phyloP scores from a whole-genome alignment of 1,140 invertebrate species.

The Pteromalus puparum region DNA sequence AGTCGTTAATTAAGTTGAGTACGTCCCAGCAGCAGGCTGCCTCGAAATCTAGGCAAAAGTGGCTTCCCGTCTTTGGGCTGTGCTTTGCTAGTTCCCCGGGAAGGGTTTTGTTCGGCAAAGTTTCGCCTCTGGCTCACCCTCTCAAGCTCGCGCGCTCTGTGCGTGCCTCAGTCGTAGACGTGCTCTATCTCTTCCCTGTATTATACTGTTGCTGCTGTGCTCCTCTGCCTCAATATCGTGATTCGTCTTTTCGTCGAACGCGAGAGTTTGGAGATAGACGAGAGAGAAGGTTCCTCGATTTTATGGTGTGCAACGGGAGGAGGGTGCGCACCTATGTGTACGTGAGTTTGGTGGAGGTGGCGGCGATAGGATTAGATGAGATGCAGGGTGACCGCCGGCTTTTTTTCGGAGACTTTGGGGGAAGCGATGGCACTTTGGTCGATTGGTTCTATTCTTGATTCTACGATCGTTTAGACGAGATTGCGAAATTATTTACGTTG shows the following conservation, averaged over 20 bases:
- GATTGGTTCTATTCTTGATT: conserved; percentile 1
- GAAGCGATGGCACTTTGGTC: not conserved
- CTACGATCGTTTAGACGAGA: not conserved
- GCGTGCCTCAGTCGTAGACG: not conserved
- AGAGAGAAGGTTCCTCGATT: not conserved
- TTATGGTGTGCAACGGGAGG: not conserved
- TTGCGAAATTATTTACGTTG: not conserved
- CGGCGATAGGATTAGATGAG: not conserved
- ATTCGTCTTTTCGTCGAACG: not conserved
- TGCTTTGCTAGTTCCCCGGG: not conserved
- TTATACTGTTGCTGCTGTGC: not conserved
- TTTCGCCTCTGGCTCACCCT: conserved; percentile 7
- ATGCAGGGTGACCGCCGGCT: not conserved
- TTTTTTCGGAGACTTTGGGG: not conserved
- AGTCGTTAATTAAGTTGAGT: conserved; percentile 38
- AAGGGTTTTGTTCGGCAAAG: conserved; percentile 26
- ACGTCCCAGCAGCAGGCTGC: not conserved
- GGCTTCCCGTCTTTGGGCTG: conserved; percentile 22
- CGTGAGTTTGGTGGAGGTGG: not conserved
- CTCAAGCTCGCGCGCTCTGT: not conserved
- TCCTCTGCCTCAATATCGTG: not conserved
- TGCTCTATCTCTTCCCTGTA: not conserved
- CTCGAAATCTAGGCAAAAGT: not conserved
- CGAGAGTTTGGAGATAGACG: not conserved
- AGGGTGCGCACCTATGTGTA: not conserved